A percentile compares a stretch with the other conserved stretches of the same genome.
Evolutionary conservation across 2,797 vertebrate genomes (phyloP).

Genomic region (Pitangus sulphuratus): DNA sequence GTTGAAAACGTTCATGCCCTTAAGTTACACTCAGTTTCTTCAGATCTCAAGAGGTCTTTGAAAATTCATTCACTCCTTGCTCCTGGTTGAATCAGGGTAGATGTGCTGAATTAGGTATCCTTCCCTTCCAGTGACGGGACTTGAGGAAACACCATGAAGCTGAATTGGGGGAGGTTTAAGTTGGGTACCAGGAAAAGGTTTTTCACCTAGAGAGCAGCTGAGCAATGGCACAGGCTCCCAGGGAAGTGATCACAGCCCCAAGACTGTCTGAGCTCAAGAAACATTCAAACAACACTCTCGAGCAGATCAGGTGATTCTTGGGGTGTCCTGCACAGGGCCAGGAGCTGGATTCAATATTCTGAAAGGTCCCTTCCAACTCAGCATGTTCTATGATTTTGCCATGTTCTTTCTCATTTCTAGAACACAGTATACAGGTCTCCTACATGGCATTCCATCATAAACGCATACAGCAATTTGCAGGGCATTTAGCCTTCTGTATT

Average conservation of each 20-base stretch:
- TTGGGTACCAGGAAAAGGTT: not conserved
- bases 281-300: not conserved
- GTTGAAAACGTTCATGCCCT: not conserved
- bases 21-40: not conserved
- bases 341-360: not conserved
- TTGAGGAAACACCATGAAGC: not conserved
- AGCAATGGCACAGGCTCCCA: not conserved
- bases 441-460: not conserved
- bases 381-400: not conserved
- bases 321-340: not conserved
- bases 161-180: not conserved
- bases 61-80: not conserved
- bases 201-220: not conserved
- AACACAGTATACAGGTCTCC: not conserved
- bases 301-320: not conserved
- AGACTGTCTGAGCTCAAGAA: not conserved
- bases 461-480: not conserved
- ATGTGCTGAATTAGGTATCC: not conserved
- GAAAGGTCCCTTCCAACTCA: not conserved
- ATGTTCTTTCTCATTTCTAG: not conserved
- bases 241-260: not conserved
- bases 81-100: not conserved
- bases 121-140: not conserved
- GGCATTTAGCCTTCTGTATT: not conserved
- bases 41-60: not conserved